Evolutionary conservation across 2,797 vertebrate genomes (phyloP).

Genomic region (Silurus lanzhouensis): DNA sequence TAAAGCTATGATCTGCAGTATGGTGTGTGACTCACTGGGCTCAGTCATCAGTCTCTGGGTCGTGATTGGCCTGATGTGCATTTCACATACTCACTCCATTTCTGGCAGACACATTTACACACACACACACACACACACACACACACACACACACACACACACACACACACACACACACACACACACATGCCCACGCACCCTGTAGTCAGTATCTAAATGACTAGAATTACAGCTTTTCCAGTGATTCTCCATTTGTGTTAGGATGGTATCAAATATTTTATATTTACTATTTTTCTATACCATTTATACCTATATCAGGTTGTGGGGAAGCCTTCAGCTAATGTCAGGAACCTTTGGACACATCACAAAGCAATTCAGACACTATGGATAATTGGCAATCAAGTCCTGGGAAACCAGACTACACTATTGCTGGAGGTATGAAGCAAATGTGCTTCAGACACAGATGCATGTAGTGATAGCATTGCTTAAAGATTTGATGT

Average conservation of each 20-base stretch:
- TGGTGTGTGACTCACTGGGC: conserved; percentile 16
- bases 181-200: neutral
- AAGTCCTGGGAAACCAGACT: no score
- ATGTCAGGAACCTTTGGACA: no score
- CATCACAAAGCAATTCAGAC: no score
- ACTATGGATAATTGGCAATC: no score
- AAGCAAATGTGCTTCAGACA: no score
- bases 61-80: neutral
- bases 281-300: neutral
- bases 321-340: no score
- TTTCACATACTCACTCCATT: neutral
- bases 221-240: neutral
- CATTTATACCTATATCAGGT: no score
- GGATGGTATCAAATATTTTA: neutral
- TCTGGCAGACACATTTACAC: neutral
- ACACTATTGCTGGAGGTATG: no score
- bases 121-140: neutral
- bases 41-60: neutral
- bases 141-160: conserved; percentile 4
- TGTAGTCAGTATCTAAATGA: neutral
- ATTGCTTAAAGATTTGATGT: neutral
- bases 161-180: neutral
- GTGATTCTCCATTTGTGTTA: neutral
- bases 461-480: no score
- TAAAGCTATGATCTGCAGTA: neutral